phyloP scores from a whole-genome alignment of 2,113 vertebrate genomes.

The Ptychochromis oligacanthus region DNA sequence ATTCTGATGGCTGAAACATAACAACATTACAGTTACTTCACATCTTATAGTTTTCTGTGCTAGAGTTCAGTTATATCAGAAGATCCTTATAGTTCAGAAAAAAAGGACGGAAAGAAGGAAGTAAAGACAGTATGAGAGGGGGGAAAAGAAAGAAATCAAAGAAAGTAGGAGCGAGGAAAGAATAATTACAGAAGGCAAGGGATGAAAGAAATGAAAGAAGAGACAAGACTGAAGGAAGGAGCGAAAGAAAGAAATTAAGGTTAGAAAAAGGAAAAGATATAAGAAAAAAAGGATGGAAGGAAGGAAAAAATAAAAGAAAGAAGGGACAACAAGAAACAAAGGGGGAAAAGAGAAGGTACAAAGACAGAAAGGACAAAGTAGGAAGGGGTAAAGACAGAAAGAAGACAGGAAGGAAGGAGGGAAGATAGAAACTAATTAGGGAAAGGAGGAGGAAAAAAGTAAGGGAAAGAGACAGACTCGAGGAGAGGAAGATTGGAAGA shows the following conservation, averaged over 20 bases:
- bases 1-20: neutral
- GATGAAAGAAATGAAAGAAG: neutral
- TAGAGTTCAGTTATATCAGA: neutral
- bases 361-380: no score
- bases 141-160: neutral
- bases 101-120: neutral
- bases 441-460: neutral
- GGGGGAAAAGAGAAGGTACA: neutral
- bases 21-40: no score
- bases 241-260: neutral
- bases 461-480: neutral
- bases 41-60: neutral
- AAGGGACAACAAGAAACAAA: neutral
- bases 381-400: neutral
- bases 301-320: neutral
- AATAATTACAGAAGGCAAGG: neutral
- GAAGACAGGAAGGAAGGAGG: no score
- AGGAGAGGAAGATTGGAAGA: no score
- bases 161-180: neutral
- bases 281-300: accelerated
- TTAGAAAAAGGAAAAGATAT: neutral
- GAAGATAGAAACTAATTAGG: neutral
- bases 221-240: no score
- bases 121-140: neutral
- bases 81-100: neutral